Conservation (phyloP, 2,113 vertebrate species). For the Forbesichthys papilliferus region DNA sequence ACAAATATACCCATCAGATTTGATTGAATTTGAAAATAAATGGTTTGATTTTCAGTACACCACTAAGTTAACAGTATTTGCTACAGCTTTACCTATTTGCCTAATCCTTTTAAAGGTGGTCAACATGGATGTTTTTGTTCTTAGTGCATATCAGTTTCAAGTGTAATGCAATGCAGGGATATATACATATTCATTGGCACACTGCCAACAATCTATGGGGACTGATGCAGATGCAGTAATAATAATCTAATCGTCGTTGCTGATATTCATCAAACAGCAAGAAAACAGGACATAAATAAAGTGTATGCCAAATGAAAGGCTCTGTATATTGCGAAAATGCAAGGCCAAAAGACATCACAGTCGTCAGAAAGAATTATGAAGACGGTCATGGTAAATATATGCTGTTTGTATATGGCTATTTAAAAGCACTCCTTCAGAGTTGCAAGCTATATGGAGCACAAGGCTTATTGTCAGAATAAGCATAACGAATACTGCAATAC, state of each 20-base stretch:
- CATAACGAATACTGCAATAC: no score
- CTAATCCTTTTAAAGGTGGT: constrained; percentile 58
- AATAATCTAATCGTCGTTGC: constrained; percentile 67
- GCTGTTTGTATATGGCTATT: no score
- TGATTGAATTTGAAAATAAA: no score
- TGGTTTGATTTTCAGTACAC: neutral
- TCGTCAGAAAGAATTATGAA: neutral
- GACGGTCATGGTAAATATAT: no score
- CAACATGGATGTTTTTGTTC: constrained; percentile 44
- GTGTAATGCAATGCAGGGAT: constrained; percentile 36
- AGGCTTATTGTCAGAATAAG: no score
- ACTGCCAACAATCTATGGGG: constrained; percentile 19
- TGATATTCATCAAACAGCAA: constrained; percentile 44
- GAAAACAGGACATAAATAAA: neutral
- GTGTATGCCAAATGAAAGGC: neutral
- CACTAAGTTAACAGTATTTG: constrained; percentile 28
- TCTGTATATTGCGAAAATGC: neutral
- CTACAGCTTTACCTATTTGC: constrained; percentile 30
- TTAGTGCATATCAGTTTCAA: constrained; percentile 37
- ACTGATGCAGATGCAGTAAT: constrained; percentile 35
- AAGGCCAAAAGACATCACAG: neutral
- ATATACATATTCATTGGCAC: constrained; percentile 28
- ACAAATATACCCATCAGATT: no score
- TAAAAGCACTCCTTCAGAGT: no score
- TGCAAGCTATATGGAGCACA: no score